Evolutionary conservation across 2,113 vertebrate genomes (phyloP).

Genomic region (Sterna hirundo): DNA sequence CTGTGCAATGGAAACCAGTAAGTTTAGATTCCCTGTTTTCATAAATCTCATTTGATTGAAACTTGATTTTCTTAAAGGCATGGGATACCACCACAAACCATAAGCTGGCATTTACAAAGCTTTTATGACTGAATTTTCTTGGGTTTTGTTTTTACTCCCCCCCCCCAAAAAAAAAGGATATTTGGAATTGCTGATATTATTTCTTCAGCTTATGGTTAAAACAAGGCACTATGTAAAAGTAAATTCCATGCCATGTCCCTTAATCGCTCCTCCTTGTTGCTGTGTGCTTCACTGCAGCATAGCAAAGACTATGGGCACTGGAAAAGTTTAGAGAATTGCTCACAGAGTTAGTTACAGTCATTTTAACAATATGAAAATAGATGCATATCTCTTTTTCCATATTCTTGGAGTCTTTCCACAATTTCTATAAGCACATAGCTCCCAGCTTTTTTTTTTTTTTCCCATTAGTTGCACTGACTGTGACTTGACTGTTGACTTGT

Average conservation of each 20-base stretch:
- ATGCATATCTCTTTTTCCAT: not conserved
- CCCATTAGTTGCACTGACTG: not conserved
- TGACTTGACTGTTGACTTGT: not conserved
- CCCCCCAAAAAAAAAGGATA: not conserved
- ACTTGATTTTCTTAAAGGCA: not conserved
- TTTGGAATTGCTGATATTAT: not conserved
- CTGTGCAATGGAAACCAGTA: not conserved
- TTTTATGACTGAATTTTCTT: not conserved
- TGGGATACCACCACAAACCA: not conserved
- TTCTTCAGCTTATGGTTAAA: not conserved
- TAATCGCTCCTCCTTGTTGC: not conserved
- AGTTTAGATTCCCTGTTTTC: not conserved
- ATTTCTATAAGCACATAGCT: not conserved
- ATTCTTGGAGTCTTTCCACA: not conserved
- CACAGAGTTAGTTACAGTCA: not conserved
- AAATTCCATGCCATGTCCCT: not conserved
- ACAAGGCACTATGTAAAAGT: rapidly evolving
- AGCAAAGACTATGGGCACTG: not conserved
- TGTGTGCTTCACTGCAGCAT: not conserved
- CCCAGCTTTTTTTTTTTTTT: not conserved
- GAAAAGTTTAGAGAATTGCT: not conserved
- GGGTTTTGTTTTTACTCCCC: not conserved
- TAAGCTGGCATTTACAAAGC: not conserved
- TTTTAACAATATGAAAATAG: not conserved
- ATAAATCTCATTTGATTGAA: not conserved